These are phyloP conservation scores for Tetranychus piercei DNA, from an alignment of 2,888 invertebrate species.

Conservation along the genomic window DNA sequence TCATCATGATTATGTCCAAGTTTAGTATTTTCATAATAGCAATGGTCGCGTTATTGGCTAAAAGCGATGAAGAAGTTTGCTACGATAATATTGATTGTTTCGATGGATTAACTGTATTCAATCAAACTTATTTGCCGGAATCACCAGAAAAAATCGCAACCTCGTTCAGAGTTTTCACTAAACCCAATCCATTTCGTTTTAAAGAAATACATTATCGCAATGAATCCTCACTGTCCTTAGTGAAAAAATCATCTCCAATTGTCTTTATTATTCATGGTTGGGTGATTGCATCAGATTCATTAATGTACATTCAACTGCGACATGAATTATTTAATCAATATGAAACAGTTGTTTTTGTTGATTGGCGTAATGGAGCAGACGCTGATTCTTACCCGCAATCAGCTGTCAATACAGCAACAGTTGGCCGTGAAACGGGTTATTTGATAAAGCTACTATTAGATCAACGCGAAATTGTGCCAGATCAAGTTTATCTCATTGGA, in stretches of 20 bases:
- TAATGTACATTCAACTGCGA: not conserved
- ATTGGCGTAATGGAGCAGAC: not conserved
- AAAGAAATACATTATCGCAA: not conserved
- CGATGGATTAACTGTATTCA: not conserved
- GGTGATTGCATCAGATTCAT: not conserved
- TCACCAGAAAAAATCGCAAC: not conserved
- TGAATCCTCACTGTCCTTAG: not conserved
- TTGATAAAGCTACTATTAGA: not conserved
- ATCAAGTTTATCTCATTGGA: not conserved
- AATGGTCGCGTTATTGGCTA: not conserved
- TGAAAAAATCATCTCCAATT: not conserved
- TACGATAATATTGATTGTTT: not conserved
- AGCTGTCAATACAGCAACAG: not conserved
- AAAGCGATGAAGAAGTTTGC: not conserved
- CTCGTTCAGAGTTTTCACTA: not conserved
- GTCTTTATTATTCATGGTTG: constrained; percentile 3
- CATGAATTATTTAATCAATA: not conserved
- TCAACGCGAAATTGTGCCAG: not conserved
- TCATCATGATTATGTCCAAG: too few relatives aligned
- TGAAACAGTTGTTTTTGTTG: not conserved
- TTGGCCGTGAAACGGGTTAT: not conserved
- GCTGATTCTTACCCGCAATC: constrained; percentile 1
- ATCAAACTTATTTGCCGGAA: not conserved
- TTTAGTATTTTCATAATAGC: too few relatives aligned
- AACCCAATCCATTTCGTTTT: not conserved